Evolutionary conservation across 1,140 invertebrate genomes (phyloP), one percentile per base, ranked within the genome.

Genomic region (Bacillus rossius): DNA sequence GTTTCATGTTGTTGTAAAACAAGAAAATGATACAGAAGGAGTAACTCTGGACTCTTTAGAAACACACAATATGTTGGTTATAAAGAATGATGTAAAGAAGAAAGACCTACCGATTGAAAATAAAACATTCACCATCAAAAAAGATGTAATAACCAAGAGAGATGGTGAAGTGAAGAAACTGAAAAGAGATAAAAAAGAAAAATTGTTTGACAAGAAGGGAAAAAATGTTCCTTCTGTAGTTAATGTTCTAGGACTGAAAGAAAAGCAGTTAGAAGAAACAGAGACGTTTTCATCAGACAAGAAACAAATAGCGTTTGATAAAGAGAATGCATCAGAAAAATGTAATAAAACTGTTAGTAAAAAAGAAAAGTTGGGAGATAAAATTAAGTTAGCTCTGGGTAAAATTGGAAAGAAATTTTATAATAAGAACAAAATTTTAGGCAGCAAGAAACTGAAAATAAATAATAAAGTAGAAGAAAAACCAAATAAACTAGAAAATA

Each of bases 51-150:
- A 10, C 10, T 34, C 29, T 34, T 34, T 34, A 34, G 29, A 34
- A 34, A 34, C 29, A 34, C 29, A 34, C 4, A 34, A 34, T 34
- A 10, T 34, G 4, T 34, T 4, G 4, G 29, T 34, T 34, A 34
- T 10, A 7, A 34, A 34, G 5, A 4, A 34, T 4, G 29, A 34
- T 34, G 10, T 1, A 57, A 61, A 37, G 69, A 71, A 41, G 67
- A 67, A 8, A 60, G 67, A 0, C 70, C 47, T n/a, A 5, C 4
- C 42, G 14, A 22, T 5, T 22, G 25, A 37, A n/a, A 29, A 7
- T 7, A 51, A 42, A 53, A 29, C n/a, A 40, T 23, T 29, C 10
- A 53, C 38, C 19, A 51, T 29, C 29, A 43, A 19, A 50, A 40
- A 42, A 37, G 43, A 38, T 37, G 8, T 14, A 43, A 4, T 19